phyloP scores from a whole-genome alignment of 2,888 invertebrate species.

The Melieria crassipennis region DNA sequence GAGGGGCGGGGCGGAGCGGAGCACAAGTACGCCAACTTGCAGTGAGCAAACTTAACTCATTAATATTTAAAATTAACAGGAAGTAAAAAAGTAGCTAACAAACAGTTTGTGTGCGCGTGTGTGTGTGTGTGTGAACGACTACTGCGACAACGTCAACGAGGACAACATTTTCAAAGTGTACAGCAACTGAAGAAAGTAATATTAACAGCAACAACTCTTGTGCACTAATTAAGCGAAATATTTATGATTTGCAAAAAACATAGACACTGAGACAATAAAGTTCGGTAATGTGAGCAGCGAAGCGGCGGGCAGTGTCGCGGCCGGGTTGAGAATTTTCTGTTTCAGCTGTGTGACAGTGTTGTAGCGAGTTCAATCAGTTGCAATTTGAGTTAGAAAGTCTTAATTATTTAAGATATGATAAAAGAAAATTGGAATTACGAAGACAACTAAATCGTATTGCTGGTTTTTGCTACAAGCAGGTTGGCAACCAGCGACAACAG shows the following conservation, averaged over 20 bases:
- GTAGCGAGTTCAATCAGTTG: too few species aligned
- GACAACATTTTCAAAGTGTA: slow-evolving; percentile 1
- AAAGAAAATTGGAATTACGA: too few species aligned
- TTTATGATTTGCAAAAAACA: background rate
- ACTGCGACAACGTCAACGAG: background rate
- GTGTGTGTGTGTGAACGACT: background rate
- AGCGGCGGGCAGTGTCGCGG: background rate
- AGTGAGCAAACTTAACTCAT: slow-evolving; percentile 20
- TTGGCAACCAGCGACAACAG: too few species aligned
- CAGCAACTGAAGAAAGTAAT: background rate
- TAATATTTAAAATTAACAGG: slow-evolving; percentile 23
- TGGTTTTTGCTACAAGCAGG: too few species aligned
- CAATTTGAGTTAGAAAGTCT: too few species aligned
- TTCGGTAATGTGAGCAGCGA: background rate
- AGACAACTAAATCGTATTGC: too few species aligned
- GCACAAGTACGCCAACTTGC: too few species aligned
- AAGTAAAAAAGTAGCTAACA: slow-evolving; percentile 5
- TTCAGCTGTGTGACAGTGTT: too few species aligned
- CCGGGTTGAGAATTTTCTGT: background rate
- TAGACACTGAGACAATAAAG: background rate
- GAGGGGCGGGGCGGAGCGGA: too few species aligned
- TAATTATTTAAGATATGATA: too few species aligned
- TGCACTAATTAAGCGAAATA: slow-evolving; percentile 11
- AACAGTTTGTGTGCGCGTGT: background rate
- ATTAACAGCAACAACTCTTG: background rate